Conservation (phyloP, 2,113 vertebrate species). For the Catagonus wagneri region DNA sequence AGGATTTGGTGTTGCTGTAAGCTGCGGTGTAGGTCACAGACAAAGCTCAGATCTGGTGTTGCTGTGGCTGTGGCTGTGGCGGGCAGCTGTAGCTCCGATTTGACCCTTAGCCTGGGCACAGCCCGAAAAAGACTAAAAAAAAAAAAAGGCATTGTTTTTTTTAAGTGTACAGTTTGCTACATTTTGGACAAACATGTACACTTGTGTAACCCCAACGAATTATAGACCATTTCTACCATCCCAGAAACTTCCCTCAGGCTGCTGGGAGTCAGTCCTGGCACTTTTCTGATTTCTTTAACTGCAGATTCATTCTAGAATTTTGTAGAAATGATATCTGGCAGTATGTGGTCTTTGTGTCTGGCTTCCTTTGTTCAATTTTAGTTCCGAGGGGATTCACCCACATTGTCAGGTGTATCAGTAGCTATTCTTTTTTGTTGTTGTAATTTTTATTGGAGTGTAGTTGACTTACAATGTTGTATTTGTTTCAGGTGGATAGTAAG, state of each 20-base stretch:
- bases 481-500: too few species aligned
- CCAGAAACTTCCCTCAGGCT: background rate
- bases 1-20: too few species aligned
- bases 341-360: background rate
- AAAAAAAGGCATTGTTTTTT: background rate
- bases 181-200: background rate
- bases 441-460: too few species aligned
- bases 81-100: too few species aligned
- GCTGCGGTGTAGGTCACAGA: too few species aligned
- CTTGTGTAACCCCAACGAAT: background rate
- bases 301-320: background rate
- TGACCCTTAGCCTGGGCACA: too few species aligned
- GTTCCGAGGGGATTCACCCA: background rate
- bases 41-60: too few species aligned
- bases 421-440: too few species aligned
- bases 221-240: background rate
- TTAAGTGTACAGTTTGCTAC: background rate
- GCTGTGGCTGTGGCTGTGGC: too few species aligned
- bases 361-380: background rate
- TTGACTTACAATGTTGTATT: too few species aligned
- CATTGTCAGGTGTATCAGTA: background rate
- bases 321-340: background rate
- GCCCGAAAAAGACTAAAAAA: too few species aligned
- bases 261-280: background rate
- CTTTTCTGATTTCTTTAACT: background rate